Evolutionary conservation across 2,888 invertebrate species (phyloP).

Genomic region (Tridacna crocea): DNA sequence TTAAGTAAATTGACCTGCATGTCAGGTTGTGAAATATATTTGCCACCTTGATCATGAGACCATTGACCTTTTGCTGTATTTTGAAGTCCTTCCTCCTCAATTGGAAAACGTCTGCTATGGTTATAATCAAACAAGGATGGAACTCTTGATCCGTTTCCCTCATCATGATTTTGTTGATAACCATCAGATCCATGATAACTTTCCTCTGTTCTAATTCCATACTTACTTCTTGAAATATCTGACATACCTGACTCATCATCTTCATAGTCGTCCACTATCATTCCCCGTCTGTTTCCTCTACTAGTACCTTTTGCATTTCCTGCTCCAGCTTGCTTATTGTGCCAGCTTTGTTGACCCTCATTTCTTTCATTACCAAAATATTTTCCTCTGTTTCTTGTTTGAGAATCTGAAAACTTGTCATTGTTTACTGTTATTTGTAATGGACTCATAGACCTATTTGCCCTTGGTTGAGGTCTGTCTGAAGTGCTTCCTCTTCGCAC

Average conservation of each 20-base stretch:
- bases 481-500: background rate
- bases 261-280: background rate
- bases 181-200: background rate
- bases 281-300: too few relatives aligned
- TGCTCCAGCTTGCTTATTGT: background rate
- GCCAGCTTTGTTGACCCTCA: background rate
- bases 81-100: slow-evolving; percentile 5
- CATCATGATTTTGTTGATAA: background rate
- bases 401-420: slow-evolving; percentile 36
- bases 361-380: background rate
- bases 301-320: background rate
- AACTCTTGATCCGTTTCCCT: background rate
- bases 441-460: slow-evolving; percentile 44
- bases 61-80: background rate
- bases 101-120: background rate
- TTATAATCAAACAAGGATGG: background rate
- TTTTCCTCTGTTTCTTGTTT: background rate
- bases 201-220: slow-evolving; percentile 1
- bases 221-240: slow-evolving; percentile 22
- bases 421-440: slow-evolving; percentile 56
- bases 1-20: background rate
- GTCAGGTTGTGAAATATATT: background rate
- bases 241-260: slow-evolving; percentile 1
- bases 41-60: background rate
- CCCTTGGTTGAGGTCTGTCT: background rate